These are phyloP conservation scores for Eucera pruinosa DNA, from an alignment of 2,888 invertebrate genomes.

Conservation along the genomic window DNA sequence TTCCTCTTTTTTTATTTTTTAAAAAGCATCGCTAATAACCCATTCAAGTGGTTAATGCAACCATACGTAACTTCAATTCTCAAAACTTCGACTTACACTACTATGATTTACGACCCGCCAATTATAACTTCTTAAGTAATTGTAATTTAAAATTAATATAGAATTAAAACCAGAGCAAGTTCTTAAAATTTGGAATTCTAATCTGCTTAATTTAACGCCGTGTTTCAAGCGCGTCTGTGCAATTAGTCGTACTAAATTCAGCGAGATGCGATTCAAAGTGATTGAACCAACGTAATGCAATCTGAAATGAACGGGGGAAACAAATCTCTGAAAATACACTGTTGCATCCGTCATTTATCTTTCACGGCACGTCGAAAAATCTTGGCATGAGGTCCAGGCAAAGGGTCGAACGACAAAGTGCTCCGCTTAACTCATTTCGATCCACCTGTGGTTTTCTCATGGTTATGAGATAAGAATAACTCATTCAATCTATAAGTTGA, in stretches of 20 bases:
- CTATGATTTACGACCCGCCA: too few species aligned
- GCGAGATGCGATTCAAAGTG: not conserved
- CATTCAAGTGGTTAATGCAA: too few species aligned
- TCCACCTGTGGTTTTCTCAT: conserved; percentile 19
- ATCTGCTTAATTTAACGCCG: not conserved
- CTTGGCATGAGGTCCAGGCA: conserved; percentile 56
- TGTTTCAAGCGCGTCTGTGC: not conserved
- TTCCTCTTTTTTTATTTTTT: too few species aligned
- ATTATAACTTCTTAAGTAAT: too few species aligned
- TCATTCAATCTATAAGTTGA: not conserved
- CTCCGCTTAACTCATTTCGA: conserved; percentile 45
- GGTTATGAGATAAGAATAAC: not conserved
- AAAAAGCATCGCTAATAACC: too few species aligned
- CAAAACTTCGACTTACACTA: too few species aligned
- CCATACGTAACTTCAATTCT: too few species aligned
- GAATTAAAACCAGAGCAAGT: too few species aligned
- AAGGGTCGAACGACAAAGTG: conserved; percentile 29
- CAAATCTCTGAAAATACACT: conserved; percentile 32
- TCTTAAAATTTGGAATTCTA: not conserved
- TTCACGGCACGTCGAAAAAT: conserved; percentile 39
- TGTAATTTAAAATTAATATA: too few species aligned
- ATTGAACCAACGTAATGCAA: not conserved
- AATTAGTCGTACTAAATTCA: conserved; percentile 42
- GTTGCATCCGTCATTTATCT: conserved; percentile 52
- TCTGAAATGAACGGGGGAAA: conserved; percentile 7